These are phyloP conservation scores for Ursus arctos DNA, from an alignment of 2,113 vertebrate genomes.

Conservation along the genomic window DNA sequence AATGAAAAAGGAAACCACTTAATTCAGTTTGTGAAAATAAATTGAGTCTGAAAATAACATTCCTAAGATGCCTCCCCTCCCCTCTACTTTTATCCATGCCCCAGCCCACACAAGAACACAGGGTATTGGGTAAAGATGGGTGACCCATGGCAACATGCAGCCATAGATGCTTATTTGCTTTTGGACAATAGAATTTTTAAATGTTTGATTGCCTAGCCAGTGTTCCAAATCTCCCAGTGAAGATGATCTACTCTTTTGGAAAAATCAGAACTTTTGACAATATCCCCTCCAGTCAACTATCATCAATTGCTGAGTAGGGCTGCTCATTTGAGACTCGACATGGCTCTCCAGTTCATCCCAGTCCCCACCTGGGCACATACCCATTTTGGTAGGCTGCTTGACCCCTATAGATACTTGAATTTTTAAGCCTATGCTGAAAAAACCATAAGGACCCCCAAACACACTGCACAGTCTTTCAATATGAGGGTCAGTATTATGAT, in stretches of 20 bases:
- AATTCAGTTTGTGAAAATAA: background rate
- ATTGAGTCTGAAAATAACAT: background rate
- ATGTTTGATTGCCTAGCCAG: background rate
- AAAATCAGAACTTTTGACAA: background rate
- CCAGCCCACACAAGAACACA: background rate
- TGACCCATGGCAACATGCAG: background rate
- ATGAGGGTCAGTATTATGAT: background rate
- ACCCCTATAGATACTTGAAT: background rate
- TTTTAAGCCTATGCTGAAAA: background rate
- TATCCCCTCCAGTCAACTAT: background rate
- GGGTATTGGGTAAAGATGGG: background rate
- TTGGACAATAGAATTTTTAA: background rate
- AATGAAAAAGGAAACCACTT: background rate
- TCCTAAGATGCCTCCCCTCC: background rate
- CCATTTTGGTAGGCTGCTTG: background rate
- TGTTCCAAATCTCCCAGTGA: background rate
- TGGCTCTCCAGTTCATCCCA: background rate
- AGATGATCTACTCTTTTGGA: background rate
- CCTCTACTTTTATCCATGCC: background rate
- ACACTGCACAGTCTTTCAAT: background rate
- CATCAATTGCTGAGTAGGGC: background rate
- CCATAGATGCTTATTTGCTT: background rate
- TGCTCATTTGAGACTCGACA: background rate
- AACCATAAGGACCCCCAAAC: background rate
- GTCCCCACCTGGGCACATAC: background rate